Conservation (phyloP, 2,797 vertebrate species). For the Urophycis tenuis region DNA sequence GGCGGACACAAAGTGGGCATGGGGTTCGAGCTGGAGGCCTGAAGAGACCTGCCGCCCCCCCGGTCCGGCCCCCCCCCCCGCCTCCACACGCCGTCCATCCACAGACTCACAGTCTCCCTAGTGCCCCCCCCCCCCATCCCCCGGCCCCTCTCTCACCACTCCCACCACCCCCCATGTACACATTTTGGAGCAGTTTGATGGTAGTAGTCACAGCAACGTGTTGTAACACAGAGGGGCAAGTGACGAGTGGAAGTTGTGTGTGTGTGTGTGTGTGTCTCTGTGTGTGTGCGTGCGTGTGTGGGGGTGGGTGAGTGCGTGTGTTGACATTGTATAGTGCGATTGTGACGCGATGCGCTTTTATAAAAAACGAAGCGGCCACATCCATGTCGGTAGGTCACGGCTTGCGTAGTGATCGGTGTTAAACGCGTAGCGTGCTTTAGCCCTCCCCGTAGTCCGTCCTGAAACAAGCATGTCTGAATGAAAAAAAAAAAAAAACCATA, state of each 20-base stretch:
- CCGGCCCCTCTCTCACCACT: slow-evolving; percentile 10
- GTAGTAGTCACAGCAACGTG: slow-evolving; percentile 28
- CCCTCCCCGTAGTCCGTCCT: slow-evolving; percentile 22
- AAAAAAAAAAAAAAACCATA: too few species aligned
- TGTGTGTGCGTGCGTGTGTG: not conserved
- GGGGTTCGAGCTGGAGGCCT: slow-evolving; percentile 92
- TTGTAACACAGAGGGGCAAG: not conserved
- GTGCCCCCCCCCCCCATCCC: slow-evolving; percentile 1
- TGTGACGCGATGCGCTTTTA: not conserved
- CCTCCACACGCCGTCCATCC: slow-evolving; percentile 6
- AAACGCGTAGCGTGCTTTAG: slow-evolving; percentile 36
- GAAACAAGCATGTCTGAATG: slow-evolving; percentile 42
- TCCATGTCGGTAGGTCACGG: slow-evolving; percentile 44
- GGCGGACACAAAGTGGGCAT: slow-evolving; percentile 93
- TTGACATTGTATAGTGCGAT: not conserved
- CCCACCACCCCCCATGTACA: not conserved
- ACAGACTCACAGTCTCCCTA: not conserved
- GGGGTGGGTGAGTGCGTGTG: not conserved
- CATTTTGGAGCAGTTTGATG: slow-evolving; percentile 34
- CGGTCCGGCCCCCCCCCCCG: not conserved
- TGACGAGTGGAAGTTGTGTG: not conserved
- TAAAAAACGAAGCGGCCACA: slow-evolving; percentile 31
- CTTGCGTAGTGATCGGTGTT: slow-evolving; percentile 40
- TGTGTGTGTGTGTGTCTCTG: not conserved
- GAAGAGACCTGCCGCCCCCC: slow-evolving; percentile 41